These are phyloP conservation scores for Drosophila tropicalis DNA, from an alignment of 1,140 invertebrate species.

Conservation along the genomic window DNA sequence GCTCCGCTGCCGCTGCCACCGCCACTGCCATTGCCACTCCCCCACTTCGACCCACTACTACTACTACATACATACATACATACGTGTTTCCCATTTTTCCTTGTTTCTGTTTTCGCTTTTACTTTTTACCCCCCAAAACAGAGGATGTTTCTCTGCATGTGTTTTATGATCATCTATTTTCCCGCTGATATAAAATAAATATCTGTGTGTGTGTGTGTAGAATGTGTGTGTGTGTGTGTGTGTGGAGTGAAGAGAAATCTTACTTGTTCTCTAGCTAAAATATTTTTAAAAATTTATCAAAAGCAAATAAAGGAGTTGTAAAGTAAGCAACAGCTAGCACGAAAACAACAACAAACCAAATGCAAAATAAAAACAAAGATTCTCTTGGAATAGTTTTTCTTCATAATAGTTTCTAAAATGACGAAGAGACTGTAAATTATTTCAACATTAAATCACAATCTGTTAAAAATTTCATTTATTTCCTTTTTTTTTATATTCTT, in stretches of 20 bases:
- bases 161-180: conserved; percentile 82
- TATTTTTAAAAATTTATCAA: conserved; percentile 82
- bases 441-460: background rate
- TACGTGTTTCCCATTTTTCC: conserved; percentile 44
- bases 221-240: conserved; percentile 10
- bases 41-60: too few relatives aligned
- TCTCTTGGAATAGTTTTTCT: conserved; percentile 1
- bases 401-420: too few relatives aligned
- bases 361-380: conserved; percentile 37
- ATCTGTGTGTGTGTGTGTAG: conserved; percentile 75
- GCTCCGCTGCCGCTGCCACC: conserved; percentile 57
- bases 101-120: conserved; percentile 70
- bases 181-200: conserved; percentile 81
- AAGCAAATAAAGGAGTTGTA: conserved; percentile 75
- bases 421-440: background rate
- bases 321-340: conserved; percentile 48
- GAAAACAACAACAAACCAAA: conserved; percentile 23
- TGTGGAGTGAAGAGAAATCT: conserved; percentile 8
- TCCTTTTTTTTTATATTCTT: conserved; percentile 39
- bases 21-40: conserved; percentile 19
- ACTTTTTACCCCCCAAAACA: conserved; percentile 61
- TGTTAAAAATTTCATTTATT: background rate
- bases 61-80: conserved; percentile 18
- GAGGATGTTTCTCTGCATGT: conserved; percentile 78
- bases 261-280: conserved; percentile 48